Evolutionary conservation across 1,140 invertebrate genomes (phyloP), one percentile per base, ranked within the genome.

Genomic region (Drepana arcuata): DNA sequence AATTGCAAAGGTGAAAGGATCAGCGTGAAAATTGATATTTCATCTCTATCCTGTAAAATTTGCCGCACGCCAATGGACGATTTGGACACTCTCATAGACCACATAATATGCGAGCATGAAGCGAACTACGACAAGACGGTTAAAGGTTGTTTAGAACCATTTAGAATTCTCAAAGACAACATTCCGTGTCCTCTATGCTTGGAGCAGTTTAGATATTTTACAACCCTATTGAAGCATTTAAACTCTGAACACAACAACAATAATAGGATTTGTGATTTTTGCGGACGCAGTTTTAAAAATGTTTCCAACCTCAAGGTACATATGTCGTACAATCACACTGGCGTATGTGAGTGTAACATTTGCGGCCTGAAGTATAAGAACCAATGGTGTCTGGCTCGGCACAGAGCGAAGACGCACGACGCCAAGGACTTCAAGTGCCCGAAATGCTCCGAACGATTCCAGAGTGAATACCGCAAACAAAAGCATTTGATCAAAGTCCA

Each of bases 401-500:
- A 81, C 10, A 67, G 53, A 6, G 69, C 72, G 0, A 74, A 59
- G 11, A 49, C 25, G 6, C 77, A 81, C 33, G 44, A 77, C 33
- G 70, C 48, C 0, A 75, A 75, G 29, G 64, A 77, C 23, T 64
- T 63, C 23, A 68, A 73, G 27, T 82, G 78, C 41, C 49, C 69
- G 0, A 73, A 78, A 41, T 82, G 78, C 32, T 47, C 65, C 0
- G 72, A 79, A 12, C 25, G 46, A 14, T 79, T 82, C 33, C 54
- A 59, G 10, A 71, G 70, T 3, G 60, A 64, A n/a, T 82, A 82
- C 30, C 67, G 73, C 9, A 71, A 61, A 28, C 74, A 79, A 38
- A 79, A 78, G 28, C 78, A 82, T 24, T 27, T 79, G 16, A 79
- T 79, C 0, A 58, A 68, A 43, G 59, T 52, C 0, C 78, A 82